Percentiles rank a stretch among this genome's conserved stretches.
Conservation (phyloP, 1,140 invertebrate species). For the Atta cephalotes region DNA sequence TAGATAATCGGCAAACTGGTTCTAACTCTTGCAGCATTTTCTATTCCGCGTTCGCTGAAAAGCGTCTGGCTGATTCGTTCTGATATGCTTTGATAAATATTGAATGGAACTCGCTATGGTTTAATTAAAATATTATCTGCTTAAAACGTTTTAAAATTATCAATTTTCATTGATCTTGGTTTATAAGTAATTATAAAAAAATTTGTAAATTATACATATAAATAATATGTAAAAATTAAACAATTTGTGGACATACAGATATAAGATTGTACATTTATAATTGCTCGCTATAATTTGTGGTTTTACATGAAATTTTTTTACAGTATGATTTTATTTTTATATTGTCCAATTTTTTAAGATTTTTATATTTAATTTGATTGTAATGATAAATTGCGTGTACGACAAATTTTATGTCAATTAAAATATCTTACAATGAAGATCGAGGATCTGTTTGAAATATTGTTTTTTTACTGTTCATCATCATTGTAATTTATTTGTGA, state of each 20-base stretch:
- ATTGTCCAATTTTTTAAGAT: background rate
- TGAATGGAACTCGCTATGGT: background rate
- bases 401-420: background rate
- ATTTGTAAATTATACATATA: no score
- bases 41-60: constrained; percentile 28
- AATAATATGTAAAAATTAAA: no score
- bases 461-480: background rate
- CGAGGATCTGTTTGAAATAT: background rate
- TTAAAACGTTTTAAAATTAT: background rate
- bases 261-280: no score
- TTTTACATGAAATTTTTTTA: no score
- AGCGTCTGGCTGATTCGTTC: background rate
- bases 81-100: background rate
- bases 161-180: background rate
- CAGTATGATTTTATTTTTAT: background rate
- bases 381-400: background rate
- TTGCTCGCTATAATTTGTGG: no score
- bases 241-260: no score
- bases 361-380: background rate
- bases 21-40: constrained; percentile 54
- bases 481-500: background rate
- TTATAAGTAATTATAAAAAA: background rate
- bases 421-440: background rate
- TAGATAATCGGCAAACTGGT: constrained; percentile 66
- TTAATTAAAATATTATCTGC: background rate